Percentiles rank a stretch among this genome's conserved stretches.
Conservation (phyloP, 2,888 invertebrate genomes). For the Acutogordius australiensis region DNA sequence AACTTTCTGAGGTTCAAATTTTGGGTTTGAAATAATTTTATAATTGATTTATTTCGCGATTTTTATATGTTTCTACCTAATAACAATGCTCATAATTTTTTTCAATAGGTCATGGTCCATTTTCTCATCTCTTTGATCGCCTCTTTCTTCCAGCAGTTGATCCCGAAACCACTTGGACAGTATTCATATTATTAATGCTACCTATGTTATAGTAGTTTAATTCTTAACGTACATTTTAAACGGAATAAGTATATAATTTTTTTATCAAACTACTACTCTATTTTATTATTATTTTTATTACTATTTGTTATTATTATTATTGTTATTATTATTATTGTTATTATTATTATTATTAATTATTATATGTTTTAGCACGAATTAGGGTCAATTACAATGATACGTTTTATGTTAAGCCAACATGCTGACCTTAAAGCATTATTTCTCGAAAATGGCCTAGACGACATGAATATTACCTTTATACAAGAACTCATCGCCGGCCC, state of each 20-base stretch:
- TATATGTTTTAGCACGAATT: conserved; percentile 31
- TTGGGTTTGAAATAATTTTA: too few species aligned
- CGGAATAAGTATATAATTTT: too few species aligned
- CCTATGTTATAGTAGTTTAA: not conserved
- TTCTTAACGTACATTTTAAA: too few species aligned
- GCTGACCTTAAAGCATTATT: conserved; percentile 20
- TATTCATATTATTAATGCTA: not conserved
- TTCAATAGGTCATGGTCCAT: conserved; percentile 32
- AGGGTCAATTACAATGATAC: conserved; percentile 27
- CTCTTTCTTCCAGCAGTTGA: conserved; percentile 21
- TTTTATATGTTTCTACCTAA: too few species aligned
- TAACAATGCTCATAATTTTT: too few species aligned
- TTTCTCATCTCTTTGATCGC: conserved; percentile 34
- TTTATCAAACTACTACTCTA: too few species aligned
- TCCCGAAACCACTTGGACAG: conserved; percentile 13
- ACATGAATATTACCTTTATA: conserved; percentile 25
- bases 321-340: too few species aligned
- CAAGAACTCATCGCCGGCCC: conserved; percentile 25
- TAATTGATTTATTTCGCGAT: too few species aligned
- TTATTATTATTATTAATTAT: too few species aligned
- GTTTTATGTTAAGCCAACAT: conserved; percentile 25
- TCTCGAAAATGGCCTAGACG: conserved; percentile 19
- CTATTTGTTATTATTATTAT: too few species aligned
- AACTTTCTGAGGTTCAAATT: too few species aligned
- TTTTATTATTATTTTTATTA: too few species aligned